phyloP scores from a whole-genome alignment of 2,113 vertebrate genomes.

The Corythornis vintsioides region DNA sequence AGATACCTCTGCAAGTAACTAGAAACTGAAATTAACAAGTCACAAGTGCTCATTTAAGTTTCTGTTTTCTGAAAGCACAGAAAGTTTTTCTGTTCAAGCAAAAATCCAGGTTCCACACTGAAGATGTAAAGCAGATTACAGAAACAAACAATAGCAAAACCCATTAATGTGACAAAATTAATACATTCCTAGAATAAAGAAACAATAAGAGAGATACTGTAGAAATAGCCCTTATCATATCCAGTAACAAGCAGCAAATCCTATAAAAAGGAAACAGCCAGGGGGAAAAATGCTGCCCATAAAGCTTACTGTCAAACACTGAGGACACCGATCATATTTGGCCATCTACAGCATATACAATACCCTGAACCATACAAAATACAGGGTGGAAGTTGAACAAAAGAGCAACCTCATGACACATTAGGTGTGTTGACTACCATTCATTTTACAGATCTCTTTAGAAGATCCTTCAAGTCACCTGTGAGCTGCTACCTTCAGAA shows the following conservation, averaged over 20 bases:
- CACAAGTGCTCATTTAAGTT: background rate
- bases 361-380: background rate
- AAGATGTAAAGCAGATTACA: background rate
- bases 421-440: background rate
- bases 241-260: background rate
- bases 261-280: background rate
- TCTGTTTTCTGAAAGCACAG: background rate
- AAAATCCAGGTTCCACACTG: background rate
- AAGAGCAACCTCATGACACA: background rate
- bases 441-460: background rate
- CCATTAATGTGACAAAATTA: background rate
- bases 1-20: background rate
- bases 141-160: background rate
- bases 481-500: background rate
- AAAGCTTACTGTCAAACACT: background rate
- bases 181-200: background rate
- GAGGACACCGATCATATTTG: background rate
- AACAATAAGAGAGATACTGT: background rate
- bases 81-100: background rate
- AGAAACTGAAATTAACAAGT: background rate
- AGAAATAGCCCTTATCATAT: background rate
- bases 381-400: background rate
- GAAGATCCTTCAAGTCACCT: background rate
- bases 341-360: background rate
- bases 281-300: background rate